Conservation (phyloP, 2,888 invertebrate species). For the Sinodicranocentrus sp. region DNA sequence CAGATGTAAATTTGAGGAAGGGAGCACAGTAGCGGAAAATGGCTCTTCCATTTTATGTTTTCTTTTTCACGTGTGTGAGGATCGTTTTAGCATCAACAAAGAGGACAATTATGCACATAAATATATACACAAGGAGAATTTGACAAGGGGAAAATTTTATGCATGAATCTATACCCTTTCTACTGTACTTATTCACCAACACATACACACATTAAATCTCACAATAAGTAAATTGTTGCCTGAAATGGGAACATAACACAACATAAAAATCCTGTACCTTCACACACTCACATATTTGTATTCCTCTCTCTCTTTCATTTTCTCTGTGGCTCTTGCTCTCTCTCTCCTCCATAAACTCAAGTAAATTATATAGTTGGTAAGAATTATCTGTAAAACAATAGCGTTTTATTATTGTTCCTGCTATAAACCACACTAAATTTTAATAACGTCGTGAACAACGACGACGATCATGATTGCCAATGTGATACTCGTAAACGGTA, state of each 20-base stretch:
- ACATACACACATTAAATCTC: too few species aligned
- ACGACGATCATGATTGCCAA: background rate
- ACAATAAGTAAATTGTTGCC: too few species aligned
- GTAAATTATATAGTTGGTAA: constrained; percentile 6
- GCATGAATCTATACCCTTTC: constrained; percentile 1
- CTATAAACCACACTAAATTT: background rate
- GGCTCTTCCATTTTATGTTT: constrained; percentile 3
- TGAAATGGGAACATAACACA: too few species aligned
- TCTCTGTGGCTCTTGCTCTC: background rate
- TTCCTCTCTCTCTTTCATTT: background rate
- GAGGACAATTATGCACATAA: background rate
- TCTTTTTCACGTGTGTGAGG: constrained; percentile 5
- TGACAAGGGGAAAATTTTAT: constrained; percentile 2
- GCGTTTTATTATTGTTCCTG: background rate
- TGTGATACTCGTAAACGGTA: background rate
- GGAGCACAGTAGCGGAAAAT: background rate
- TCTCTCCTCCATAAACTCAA: background rate
- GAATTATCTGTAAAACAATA: constrained; percentile 26
- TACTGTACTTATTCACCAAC: too few species aligned
- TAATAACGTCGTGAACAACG: background rate
- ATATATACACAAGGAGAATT: background rate
- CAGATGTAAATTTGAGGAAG: constrained; percentile 28
- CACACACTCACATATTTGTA: background rate
- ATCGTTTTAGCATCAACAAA: constrained; percentile 3
- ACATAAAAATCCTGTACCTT: background rate